These are phyloP conservation scores for Muscicapa comitata DNA, from an alignment of 2,797 vertebrate genomes.

Conservation along the genomic window DNA sequence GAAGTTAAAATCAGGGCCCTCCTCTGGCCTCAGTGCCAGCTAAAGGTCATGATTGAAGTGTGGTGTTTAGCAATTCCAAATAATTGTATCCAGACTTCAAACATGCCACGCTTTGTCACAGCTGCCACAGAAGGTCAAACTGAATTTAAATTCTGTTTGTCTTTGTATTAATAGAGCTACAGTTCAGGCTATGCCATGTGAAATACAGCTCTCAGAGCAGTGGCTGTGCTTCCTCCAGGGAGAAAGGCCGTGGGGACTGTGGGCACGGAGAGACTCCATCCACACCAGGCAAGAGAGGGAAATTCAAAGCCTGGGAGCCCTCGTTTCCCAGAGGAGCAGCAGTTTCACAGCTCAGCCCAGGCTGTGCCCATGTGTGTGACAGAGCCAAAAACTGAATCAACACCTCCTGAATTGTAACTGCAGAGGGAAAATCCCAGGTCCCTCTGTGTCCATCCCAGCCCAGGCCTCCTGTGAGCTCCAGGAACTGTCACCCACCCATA, in stretches of 20 bases:
- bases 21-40: background rate
- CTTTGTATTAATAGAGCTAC: background rate
- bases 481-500: rapidly evolving
- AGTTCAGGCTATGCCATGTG: background rate
- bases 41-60: background rate
- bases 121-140: constrained; percentile 21
- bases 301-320: background rate
- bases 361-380: rapidly evolving
- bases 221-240: background rate
- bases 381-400: rapidly evolving
- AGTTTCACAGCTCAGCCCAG: background rate
- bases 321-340: background rate
- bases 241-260: rapidly evolving
- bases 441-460: background rate
- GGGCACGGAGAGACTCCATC: rapidly evolving
- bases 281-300: background rate
- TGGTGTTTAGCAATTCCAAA: background rate
- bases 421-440: background rate
- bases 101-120: background rate
- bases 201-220: background rate
- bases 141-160: constrained; percentile 30
- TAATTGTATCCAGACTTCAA: constrained; percentile 5
- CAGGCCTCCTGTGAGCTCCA: rapidly evolving
- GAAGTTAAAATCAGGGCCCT: constrained; percentile 7
- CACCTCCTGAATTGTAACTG: rapidly evolving